A percentile compares a stretch with the other conserved stretches of the same genome.
These are phyloP conservation scores for Lasioglossum baleicum DNA, from an alignment of 1,140 invertebrate species.

Conservation along the genomic window DNA sequence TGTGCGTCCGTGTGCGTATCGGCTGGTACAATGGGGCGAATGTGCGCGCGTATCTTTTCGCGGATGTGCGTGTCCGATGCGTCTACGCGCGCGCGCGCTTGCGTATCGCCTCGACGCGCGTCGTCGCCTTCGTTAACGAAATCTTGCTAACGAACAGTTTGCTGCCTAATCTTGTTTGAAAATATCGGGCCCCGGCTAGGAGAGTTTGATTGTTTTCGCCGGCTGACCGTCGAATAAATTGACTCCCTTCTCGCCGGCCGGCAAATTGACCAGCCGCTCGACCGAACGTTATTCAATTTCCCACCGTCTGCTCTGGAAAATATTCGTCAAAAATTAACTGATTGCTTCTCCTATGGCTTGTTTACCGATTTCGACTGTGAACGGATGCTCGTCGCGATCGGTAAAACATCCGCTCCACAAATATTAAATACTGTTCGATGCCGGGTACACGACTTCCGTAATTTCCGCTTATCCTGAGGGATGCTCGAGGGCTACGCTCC, in stretches of 20 bases:
- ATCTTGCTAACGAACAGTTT: conserved; percentile 38
- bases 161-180: conserved; percentile 32
- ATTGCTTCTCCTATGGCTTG: conserved; percentile 1
- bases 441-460: no score
- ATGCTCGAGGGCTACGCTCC: no score
- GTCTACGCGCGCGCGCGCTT: no score
- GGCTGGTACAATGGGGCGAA: not conserved
- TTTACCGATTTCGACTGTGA: not conserved
- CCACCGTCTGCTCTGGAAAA: not conserved
- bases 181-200: conserved; percentile 2
- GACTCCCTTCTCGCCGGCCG: conserved; percentile 2
- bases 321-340: conserved; percentile 21
- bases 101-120: conserved; percentile 18
- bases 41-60: not conserved
- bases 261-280: conserved; percentile 8
- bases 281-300: conserved; percentile 15
- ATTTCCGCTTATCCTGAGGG: no score
- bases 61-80: no score
- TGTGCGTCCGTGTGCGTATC: not conserved
- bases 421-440: not conserved
- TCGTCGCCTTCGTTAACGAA: conserved; percentile 27
- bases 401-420: not conserved
- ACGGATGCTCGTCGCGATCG: not conserved
- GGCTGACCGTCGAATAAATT: conserved; percentile 13
- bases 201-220: not conserved